Conservation (phyloP, 2,113 vertebrate species). For the Peromyscus polionotus region DNA sequence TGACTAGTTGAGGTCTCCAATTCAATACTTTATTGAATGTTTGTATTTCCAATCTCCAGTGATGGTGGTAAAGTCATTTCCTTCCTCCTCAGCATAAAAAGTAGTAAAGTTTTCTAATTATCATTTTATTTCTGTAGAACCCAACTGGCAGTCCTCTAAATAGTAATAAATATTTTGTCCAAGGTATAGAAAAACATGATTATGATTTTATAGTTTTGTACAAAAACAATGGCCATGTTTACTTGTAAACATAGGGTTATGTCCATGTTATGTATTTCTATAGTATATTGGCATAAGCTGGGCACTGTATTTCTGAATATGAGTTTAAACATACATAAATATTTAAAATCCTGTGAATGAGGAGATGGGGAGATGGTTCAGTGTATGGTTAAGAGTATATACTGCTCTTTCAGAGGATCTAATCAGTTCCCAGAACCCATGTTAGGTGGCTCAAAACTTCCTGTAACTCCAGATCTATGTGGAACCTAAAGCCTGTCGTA, state of each 20-base stretch:
- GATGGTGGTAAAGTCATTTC: conserved; percentile 16
- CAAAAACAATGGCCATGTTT: not conserved
- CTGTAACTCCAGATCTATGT: too few relatives aligned
- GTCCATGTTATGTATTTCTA: not conserved
- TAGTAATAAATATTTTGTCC: not conserved
- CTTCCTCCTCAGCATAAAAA: not conserved
- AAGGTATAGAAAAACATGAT: conserved; percentile 50
- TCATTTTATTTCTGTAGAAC: conserved; percentile 23
- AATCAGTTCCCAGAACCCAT: not conserved
- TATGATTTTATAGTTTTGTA: not conserved
- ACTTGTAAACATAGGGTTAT: not conserved
- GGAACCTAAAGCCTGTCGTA: not conserved
- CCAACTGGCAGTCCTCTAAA: conserved; percentile 40
- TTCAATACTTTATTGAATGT: conserved; percentile 68
- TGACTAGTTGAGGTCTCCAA: conserved; percentile 74
- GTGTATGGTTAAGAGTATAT: not conserved
- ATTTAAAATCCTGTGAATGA: not conserved
- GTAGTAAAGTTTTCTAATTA: not conserved
- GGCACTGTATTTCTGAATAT: not conserved
- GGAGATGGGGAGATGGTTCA: not conserved
- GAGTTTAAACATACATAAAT: conserved; percentile 41
- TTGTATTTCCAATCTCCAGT: conserved; percentile 61
- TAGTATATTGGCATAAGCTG: conserved; percentile 6
- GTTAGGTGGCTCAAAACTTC: not conserved
- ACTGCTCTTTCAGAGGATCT: not conserved